Evolutionary conservation across 64 coral and sea anemone species (phyloP).

Genomic region (Porites lutea): DNA sequence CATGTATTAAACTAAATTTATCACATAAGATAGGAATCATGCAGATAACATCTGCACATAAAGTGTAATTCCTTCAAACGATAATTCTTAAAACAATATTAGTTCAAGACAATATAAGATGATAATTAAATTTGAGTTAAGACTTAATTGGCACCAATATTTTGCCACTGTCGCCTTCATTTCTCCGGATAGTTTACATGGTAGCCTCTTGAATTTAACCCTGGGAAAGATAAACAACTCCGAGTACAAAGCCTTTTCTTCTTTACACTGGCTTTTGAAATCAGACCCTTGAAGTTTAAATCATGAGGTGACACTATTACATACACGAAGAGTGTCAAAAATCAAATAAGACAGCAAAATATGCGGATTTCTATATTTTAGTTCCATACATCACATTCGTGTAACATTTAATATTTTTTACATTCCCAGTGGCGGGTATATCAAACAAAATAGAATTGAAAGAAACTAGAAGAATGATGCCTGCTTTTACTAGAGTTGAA

Average conservation of each 20-base stretch:
- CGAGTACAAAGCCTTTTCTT: too few relatives aligned
- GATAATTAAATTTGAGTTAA: neutral
- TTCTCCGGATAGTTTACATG: neutral
- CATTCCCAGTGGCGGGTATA: too few relatives aligned
- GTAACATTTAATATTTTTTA: neutral
- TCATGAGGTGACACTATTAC: neutral
- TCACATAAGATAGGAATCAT: neutral
- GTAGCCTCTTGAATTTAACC: too few relatives aligned
- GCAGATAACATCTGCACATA: neutral
- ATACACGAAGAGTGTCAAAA: neutral
- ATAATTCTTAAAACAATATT: constrained; percentile 37
- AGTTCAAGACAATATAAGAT: constrained; percentile 4
- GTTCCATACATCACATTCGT: neutral
- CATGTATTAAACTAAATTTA: neutral
- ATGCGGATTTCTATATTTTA: neutral
- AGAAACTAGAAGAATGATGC: neutral
- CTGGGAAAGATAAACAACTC: too few relatives aligned
- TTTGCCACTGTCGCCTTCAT: neutral
- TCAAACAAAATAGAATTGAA: neutral
- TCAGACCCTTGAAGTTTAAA: neutral
- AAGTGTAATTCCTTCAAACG: neutral
- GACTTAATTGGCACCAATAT: neutral
- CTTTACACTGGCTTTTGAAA: neutral
- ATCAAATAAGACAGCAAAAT: neutral
- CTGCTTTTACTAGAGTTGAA: neutral